phyloP scores from a whole-genome alignment of 2,888 invertebrate genomes.

The Trissoscelio sp. region DNA sequence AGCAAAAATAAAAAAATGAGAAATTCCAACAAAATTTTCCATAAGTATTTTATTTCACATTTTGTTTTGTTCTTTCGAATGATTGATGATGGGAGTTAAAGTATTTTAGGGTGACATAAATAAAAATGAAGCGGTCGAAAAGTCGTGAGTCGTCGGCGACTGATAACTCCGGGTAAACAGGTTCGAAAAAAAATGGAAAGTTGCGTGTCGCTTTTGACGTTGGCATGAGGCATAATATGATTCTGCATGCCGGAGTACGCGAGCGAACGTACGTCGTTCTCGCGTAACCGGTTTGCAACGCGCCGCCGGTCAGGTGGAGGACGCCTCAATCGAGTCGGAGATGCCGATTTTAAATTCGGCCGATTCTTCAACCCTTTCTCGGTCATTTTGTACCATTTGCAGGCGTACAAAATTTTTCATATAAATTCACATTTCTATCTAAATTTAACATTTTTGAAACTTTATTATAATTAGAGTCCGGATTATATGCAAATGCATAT shows the following conservation, averaged over 20 bases:
- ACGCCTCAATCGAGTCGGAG: slow-evolving; percentile 53
- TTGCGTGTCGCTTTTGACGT: slow-evolving; percentile 61
- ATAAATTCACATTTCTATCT: no score
- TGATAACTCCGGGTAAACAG: slow-evolving; percentile 30
- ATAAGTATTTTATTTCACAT: no score
- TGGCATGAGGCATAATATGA: slow-evolving; percentile 54
- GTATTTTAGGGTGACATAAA: not conserved
- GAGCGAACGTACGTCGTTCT: slow-evolving; percentile 51
- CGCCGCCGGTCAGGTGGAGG: slow-evolving; percentile 66
- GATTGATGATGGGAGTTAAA: no score
- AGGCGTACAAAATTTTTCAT: no score
- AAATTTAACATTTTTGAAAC: no score
- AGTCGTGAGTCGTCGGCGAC: not conserved
- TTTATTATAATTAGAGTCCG: no score
- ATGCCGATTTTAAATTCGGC: slow-evolving; percentile 60
- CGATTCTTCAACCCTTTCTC: slow-evolving; percentile 37
- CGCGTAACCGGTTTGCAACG: slow-evolving; percentile 67
- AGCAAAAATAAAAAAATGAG: no score
- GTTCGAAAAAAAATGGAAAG: slow-evolving; percentile 57
- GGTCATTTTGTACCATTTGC: no score
- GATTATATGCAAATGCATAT: no score
- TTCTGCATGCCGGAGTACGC: slow-evolving; percentile 51
- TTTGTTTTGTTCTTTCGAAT: no score
- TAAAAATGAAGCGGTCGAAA: slow-evolving; percentile 3
- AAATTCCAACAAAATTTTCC: no score